These are phyloP conservation scores for Antitype chi DNA, from an alignment of 2,888 invertebrate genomes.

Conservation along the genomic window DNA sequence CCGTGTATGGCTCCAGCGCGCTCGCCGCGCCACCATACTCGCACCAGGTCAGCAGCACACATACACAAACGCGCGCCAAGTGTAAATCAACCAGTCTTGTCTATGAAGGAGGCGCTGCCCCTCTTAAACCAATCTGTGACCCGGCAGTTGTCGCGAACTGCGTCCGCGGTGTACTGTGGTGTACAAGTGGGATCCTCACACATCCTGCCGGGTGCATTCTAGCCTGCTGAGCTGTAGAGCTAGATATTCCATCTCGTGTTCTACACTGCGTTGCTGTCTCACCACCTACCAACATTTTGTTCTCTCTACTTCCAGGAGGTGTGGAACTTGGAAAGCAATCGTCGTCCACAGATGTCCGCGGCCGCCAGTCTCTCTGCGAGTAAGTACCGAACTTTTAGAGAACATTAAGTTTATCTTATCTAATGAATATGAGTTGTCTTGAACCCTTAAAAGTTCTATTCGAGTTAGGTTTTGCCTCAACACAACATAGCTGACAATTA, in stretches of 20 bases:
- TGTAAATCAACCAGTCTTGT: no score
- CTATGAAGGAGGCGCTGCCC: neutral
- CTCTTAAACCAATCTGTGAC: neutral
- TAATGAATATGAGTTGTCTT: neutral
- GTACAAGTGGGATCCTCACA: neutral
- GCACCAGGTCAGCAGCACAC: conserved; percentile 75
- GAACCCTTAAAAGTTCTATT: neutral
- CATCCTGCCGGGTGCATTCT: neutral
- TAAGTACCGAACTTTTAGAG: conserved; percentile 87
- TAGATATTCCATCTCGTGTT: neutral
- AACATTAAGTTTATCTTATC: neutral
- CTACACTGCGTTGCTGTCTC: no score
- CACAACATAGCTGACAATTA: conserved; percentile 30
- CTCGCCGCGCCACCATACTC: conserved; percentile 76
- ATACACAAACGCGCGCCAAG: no score
- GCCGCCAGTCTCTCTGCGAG: conserved; percentile 93
- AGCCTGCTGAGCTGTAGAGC: neutral
- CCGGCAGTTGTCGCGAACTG: neutral
- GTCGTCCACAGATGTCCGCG: conserved; percentile 91
- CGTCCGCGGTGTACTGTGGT: neutral
- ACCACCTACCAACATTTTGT: neutral
- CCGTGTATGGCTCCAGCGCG: conserved; percentile 77
- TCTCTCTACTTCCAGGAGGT: conserved; percentile 79
- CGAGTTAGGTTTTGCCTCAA: neutral
- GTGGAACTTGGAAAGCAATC: conserved; percentile 82